Percentiles rank a stretch among this genome's conserved stretches.
phyloP scores from a whole-genome alignment of 2,888 invertebrate species.

The Imbricaverruca yamaguchii region DNA sequence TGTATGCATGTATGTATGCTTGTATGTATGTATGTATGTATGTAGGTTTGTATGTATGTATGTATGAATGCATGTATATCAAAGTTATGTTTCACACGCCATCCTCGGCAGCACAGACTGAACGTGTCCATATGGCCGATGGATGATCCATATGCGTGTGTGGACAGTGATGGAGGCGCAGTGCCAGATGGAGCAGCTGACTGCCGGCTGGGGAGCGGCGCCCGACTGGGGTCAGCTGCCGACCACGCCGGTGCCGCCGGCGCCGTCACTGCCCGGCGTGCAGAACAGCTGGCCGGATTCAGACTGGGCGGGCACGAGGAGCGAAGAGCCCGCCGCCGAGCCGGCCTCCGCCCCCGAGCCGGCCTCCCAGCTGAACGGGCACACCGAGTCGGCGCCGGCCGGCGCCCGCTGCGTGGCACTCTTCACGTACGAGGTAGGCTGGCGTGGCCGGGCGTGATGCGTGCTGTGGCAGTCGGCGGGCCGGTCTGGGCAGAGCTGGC shows the following conservation, averaged over 20 bases:
- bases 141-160: too few relatives aligned
- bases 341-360: not conserved
- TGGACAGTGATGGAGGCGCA: not conserved
- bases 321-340: not conserved
- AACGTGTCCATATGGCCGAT: too few relatives aligned
- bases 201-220: not conserved
- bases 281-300: not conserved
- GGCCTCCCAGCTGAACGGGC: not conserved
- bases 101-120: too few relatives aligned
- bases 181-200: constrained; percentile 14
- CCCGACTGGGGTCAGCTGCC: constrained; percentile 6
- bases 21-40: too few relatives aligned
- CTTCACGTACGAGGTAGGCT: not conserved
- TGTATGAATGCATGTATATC: too few relatives aligned
- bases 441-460: too few relatives aligned
- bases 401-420: constrained; percentile 3
- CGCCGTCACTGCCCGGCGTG: constrained; percentile 3
- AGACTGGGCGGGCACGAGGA: not conserved
- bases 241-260: constrained; percentile 20
- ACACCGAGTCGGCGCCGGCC: not conserved
- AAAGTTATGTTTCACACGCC: too few relatives aligned
- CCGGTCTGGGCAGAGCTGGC: too few relatives aligned
- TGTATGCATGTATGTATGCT: too few relatives aligned
- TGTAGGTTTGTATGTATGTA: too few relatives aligned
- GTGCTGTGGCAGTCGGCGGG: too few relatives aligned